A percentile compares a stretch with the other conserved stretches of the same genome.
These are phyloP conservation scores for Sepioteuthis lessoniana DNA, from an alignment of 2,888 invertebrate genomes.

Conservation along the genomic window DNA sequence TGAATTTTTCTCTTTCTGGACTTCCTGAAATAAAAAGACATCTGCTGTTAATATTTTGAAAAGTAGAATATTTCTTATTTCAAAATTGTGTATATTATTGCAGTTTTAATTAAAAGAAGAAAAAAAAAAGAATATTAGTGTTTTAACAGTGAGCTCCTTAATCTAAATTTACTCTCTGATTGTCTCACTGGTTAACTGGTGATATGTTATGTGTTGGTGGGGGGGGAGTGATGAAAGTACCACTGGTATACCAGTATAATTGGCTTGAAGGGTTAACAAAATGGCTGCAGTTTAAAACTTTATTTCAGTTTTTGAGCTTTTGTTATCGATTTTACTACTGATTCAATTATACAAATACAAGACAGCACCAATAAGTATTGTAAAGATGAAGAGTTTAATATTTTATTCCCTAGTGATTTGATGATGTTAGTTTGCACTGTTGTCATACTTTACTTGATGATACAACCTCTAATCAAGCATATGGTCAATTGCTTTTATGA, in stretches of 20 bases:
- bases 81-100: neutral
- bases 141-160: too few species aligned
- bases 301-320: neutral
- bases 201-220: too few species aligned
- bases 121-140: too few species aligned
- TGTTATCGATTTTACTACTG: neutral
- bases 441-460: too few species aligned
- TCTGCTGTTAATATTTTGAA: neutral
- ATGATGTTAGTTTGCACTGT: too few species aligned
- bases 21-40: neutral
- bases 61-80: neutral
- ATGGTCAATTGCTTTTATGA: too few species aligned
- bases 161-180: too few species aligned
- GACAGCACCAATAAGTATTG: neutral
- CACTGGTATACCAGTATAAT: too few species aligned
- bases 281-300: neutral
- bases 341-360: neutral
- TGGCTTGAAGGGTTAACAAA: neutral
- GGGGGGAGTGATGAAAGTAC: too few species aligned
- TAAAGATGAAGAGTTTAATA: neutral
- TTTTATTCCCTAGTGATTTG: too few species aligned
- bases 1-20: neutral
- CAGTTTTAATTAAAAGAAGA: neutral
- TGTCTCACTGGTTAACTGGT: too few species aligned
- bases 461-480: too few species aligned